Evolutionary conservation across 2,113 vertebrate species (phyloP).

Genomic region (Bostrychus sinensis): DNA sequence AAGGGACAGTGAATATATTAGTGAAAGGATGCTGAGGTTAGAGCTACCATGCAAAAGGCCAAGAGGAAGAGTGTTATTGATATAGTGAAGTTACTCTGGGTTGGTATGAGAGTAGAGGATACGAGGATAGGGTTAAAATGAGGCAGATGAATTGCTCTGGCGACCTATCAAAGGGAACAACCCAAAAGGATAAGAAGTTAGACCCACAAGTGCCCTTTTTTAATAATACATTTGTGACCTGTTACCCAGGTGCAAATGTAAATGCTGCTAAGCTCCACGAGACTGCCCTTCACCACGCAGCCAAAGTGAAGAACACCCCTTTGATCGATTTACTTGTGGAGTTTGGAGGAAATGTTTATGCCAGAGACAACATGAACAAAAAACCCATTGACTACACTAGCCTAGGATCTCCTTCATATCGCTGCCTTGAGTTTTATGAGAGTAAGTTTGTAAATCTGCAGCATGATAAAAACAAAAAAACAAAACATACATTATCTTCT

Average conservation of each 20-base stretch:
- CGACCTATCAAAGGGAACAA: too few species aligned
- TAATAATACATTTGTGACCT: background rate
- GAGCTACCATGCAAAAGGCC: too few species aligned
- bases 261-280: conserved; percentile 93
- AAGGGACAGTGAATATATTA: too few species aligned
- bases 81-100: too few species aligned
- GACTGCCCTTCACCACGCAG: conserved; percentile 92
- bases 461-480: background rate
- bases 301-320: conserved; percentile 83
- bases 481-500: background rate
- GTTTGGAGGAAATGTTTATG: conserved; percentile 89
- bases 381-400: conserved; percentile 86
- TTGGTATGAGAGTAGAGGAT: too few species aligned
- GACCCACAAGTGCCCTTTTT: too few species aligned
- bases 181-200: too few species aligned
- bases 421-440: conserved; percentile 87
- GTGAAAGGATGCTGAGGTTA: too few species aligned
- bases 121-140: too few species aligned
- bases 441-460: conserved; percentile 76
- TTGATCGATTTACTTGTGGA: conserved; percentile 91
- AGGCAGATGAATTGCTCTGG: too few species aligned
- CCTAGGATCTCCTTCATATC: conserved; percentile 79
- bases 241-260: conserved; percentile 88
- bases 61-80: too few species aligned
- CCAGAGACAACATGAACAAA: conserved; percentile 88